These are phyloP conservation scores for Peromyscus melanophrys DNA, from an alignment of 2,797 vertebrate genomes.

Conservation along the genomic window DNA sequence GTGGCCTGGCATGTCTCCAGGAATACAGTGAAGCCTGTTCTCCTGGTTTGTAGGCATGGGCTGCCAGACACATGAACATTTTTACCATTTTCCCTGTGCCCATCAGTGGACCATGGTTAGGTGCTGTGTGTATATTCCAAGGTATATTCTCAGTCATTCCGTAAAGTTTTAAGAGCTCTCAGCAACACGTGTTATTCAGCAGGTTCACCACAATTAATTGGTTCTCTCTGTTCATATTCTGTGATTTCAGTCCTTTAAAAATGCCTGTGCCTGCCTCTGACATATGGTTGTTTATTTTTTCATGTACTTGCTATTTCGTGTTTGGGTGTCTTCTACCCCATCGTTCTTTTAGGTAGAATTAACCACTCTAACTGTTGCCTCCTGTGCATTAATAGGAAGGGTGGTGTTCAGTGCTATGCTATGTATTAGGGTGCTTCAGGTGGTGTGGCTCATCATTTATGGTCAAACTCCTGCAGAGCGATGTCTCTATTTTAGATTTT, in stretches of 20 bases:
- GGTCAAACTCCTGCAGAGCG: neutral
- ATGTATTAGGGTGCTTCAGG: constrained; percentile 10
- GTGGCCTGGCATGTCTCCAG: neutral
- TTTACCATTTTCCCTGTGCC: rapidly evolving
- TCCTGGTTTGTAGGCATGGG: neutral
- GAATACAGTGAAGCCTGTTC: neutral
- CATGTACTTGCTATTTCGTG: neutral
- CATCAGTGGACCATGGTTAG: rapidly evolving
- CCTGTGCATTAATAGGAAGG: neutral
- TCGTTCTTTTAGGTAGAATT: neutral
- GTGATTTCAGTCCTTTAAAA: constrained; percentile 29
- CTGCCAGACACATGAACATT: too few species aligned
- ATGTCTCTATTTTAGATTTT: constrained; percentile 53
- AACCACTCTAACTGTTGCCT: neutral
- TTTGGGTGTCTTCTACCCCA: neutral
- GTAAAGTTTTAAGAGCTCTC: neutral
- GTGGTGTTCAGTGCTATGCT: neutral
- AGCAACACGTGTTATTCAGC: neutral
- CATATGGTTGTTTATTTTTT: constrained; percentile 17
- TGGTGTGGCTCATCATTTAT: constrained; percentile 35
- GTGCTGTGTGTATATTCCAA: rapidly evolving
- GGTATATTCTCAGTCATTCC: neutral
- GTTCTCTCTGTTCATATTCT: neutral
- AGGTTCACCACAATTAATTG: neutral
- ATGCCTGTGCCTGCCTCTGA: neutral